phyloP scores from a whole-genome alignment of 2,797 vertebrate species.

The Enteromius radiatus region DNA sequence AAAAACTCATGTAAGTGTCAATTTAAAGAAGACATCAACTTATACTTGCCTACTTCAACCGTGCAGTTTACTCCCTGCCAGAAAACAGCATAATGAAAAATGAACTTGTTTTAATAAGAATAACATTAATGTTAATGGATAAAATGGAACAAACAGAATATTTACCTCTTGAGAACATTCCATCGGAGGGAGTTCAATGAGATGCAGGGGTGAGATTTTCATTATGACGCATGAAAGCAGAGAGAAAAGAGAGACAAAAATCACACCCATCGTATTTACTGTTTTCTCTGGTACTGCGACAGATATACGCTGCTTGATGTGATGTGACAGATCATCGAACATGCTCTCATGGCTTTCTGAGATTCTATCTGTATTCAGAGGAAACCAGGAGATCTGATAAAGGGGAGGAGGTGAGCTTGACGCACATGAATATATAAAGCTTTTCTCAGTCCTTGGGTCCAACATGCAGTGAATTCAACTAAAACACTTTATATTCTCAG shows the following conservation, averaged over 20 bases:
- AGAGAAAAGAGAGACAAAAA: slow-evolving; percentile 11
- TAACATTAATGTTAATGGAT: neutral
- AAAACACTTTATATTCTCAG: neutral
- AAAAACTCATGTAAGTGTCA: neutral
- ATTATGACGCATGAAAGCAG: slow-evolving; percentile 28
- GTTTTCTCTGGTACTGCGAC: neutral
- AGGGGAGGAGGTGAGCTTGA: neutral
- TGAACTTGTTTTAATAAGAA: neutral
- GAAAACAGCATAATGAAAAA: neutral
- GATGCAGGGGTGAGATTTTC: slow-evolving; percentile 56
- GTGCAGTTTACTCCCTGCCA: slow-evolving; percentile 66
- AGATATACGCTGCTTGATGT: neutral
- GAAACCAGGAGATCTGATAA: slow-evolving; percentile 55
- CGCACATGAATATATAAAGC: neutral
- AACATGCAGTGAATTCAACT: neutral
- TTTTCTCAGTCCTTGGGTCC: neutral
- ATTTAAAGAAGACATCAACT: neutral
- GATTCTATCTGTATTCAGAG: slow-evolving; percentile 31
- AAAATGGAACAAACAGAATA: neutral
- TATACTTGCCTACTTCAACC: slow-evolving; percentile 56
- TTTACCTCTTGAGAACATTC: slow-evolving; percentile 71
- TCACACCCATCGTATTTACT: neutral
- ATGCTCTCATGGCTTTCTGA: neutral
- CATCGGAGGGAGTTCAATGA: slow-evolving; percentile 52
- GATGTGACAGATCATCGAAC: neutral